A percentile compares a stretch with the other conserved stretches of the same genome.
These are phyloP conservation scores for Muscina levida DNA, from an alignment of 2,888 invertebrate species.

Conservation along the genomic window DNA sequence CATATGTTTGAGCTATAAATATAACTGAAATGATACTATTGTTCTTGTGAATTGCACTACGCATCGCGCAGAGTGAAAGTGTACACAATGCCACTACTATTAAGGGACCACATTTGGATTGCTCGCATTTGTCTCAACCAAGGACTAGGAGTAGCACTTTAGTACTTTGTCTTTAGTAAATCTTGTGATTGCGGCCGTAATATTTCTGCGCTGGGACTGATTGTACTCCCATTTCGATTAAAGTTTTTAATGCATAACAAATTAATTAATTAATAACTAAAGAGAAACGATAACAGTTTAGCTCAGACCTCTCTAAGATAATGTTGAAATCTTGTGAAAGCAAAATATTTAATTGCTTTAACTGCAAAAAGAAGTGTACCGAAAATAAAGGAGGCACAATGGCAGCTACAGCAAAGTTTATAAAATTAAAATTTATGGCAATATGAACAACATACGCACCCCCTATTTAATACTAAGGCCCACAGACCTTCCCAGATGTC, in stretches of 20 bases:
- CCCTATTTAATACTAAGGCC: background rate
- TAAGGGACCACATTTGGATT: background rate
- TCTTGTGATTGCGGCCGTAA: too few species aligned
- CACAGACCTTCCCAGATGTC: background rate
- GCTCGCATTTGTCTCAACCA: background rate
- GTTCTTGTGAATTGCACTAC: constrained; percentile 19
- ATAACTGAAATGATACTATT: constrained; percentile 20
- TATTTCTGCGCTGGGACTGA: too few species aligned
- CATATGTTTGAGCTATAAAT: constrained; percentile 37
- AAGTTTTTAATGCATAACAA: too few species aligned
- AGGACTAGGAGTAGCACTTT: background rate
- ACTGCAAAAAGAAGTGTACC: background rate
- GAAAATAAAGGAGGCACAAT: background rate
- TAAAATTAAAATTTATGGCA: constrained; percentile 19
- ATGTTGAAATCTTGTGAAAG: background rate
- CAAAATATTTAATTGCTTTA: background rate
- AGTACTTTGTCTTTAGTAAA: too few species aligned
- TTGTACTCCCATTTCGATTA: too few species aligned
- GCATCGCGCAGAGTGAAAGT: background rate
- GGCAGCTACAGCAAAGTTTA: background rate
- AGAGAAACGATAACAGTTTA: too few species aligned
- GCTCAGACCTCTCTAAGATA: background rate
- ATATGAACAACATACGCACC: background rate
- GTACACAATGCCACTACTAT: background rate
- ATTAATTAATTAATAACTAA: too few species aligned